These are phyloP conservation scores for Dendroctonus valens DNA, from an alignment of 1,140 invertebrate species.

Conservation along the genomic window DNA sequence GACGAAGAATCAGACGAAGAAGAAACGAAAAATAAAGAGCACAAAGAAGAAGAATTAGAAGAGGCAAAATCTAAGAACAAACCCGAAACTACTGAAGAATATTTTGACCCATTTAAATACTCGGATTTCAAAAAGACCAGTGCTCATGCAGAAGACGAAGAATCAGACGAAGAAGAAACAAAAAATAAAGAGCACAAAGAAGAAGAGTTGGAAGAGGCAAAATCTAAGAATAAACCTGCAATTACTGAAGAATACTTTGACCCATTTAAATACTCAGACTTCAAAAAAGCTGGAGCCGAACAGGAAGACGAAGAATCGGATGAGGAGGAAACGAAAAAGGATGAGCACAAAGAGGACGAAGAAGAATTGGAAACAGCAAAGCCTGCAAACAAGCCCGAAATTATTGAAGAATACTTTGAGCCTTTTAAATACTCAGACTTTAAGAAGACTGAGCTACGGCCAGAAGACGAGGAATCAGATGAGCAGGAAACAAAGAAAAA, in stretches of 20 bases:
- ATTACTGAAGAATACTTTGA: background rate
- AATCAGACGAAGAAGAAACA: no score
- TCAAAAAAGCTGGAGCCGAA: background rate
- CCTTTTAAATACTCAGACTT: no score
- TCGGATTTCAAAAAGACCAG: no score
- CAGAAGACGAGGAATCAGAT: constrained; percentile 2
- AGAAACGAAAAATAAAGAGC: no score
- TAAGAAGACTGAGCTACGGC: background rate
- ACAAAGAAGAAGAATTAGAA: background rate
- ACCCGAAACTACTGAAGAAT: no score
- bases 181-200: no score
- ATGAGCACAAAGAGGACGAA: constrained; percentile 1
- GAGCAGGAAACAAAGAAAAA: background rate
- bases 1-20: no score
- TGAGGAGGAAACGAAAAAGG: constrained; percentile 7
- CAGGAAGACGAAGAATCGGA: constrained; percentile 7
- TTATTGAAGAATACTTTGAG: no score
- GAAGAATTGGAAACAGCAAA: background rate
- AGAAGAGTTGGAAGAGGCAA: background rate
- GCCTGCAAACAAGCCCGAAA: no score
- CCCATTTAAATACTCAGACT: background rate
- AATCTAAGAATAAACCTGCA: background rate
- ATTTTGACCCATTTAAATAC: no score
- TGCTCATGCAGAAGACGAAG: no score
- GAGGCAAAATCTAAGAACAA: background rate